Evolutionary conservation across 2,797 vertebrate genomes (phyloP).

Genomic region (Rhabdomys pumilio): DNA sequence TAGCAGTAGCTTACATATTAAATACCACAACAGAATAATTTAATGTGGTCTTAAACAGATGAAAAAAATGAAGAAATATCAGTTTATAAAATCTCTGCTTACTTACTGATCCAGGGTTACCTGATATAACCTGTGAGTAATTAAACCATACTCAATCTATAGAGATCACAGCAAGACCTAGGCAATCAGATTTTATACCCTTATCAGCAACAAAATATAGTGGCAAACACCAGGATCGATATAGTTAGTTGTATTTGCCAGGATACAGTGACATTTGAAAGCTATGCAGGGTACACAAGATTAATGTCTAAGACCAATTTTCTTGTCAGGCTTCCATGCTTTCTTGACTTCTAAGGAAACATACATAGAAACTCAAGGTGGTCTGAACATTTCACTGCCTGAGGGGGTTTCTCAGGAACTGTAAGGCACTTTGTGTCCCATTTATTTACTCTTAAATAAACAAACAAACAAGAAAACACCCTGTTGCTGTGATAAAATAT

Average conservation of each 20-base stretch:
- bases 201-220: not conserved
- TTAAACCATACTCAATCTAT: not conserved
- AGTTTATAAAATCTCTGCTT: not conserved
- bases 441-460: not conserved
- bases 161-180: not conserved
- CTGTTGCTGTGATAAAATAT: not conserved
- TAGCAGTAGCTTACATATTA: not conserved
- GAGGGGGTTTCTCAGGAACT: not conserved
- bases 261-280: not conserved
- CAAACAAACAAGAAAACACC: not conserved
- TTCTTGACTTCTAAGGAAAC: not conserved
- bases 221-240: not conserved
- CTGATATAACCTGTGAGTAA: not conserved
- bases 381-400: too few relatives aligned
- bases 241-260: not conserved
- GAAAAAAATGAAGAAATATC: not conserved
- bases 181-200: not conserved
- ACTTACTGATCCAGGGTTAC: not conserved
- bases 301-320: not conserved
- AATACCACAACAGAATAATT: not conserved
- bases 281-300: not conserved
- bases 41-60: not conserved
- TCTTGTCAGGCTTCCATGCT: not conserved
- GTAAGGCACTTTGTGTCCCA: not conserved
- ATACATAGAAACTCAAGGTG: not conserved